A percentile compares a stretch with the other conserved stretches of the same genome.
Conservation (phyloP, 2,888 invertebrate genomes). For the Ochropleura leucogaster region DNA sequence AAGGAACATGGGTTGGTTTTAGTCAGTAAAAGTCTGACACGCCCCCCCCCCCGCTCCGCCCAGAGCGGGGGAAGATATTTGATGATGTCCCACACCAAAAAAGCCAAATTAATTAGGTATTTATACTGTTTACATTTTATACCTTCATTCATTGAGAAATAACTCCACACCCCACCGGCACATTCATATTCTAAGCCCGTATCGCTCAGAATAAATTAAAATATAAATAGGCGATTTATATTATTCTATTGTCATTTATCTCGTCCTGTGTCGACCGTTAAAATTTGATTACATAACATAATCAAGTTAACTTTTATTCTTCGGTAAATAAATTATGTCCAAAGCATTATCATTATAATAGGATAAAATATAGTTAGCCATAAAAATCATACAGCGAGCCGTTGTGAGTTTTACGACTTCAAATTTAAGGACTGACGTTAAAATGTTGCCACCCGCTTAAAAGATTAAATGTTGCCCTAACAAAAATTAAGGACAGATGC, state of each 20-base stretch:
- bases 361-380: slow-evolving; percentile 79
- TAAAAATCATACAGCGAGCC: slow-evolving; percentile 81
- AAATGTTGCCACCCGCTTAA: slow-evolving; percentile 79
- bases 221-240: slow-evolving; percentile 46
- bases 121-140: background rate
- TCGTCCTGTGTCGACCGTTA: slow-evolving; percentile 59
- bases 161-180: slow-evolving; percentile 43
- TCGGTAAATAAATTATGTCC: slow-evolving; percentile 64
- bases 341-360: slow-evolving; percentile 74
- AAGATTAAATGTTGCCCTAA: slow-evolving; percentile 54
- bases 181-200: slow-evolving; percentile 46
- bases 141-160: slow-evolving; percentile 41
- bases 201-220: slow-evolving; percentile 55
- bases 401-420: slow-evolving; percentile 80
- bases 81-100: too few species aligned
- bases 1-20: too few species aligned
- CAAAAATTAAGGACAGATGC: slow-evolving; percentile 61
- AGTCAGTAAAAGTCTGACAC: too few species aligned
- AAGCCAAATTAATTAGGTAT: slow-evolving; percentile 6
- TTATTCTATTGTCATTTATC: slow-evolving; percentile 52
- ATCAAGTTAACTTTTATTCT: slow-evolving; percentile 56
- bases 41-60: too few species aligned
- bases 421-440: slow-evolving; percentile 80
- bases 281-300: slow-evolving; percentile 60
- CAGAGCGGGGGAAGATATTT: too few species aligned